These are phyloP conservation scores for Pseudorhombus dupliciocellatus DNA, from an alignment of 2,113 vertebrate genomes.

Conservation along the genomic window DNA sequence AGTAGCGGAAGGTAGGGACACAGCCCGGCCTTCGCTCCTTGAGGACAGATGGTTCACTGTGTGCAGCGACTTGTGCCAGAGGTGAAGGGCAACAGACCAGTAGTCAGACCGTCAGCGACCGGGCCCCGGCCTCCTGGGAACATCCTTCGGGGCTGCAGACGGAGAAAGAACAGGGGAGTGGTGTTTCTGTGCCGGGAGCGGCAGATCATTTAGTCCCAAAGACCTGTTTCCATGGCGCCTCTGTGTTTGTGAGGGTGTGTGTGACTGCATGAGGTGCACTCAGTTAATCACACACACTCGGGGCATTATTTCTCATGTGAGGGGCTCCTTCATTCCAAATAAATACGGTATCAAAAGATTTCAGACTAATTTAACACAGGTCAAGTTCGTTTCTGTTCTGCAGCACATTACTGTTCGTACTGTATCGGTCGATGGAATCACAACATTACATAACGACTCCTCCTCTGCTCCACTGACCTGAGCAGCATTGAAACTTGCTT, in stretches of 20 bases:
- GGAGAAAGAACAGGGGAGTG: background rate
- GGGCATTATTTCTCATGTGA: background rate
- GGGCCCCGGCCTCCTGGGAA: slow-evolving; percentile 11
- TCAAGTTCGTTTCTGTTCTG: background rate
- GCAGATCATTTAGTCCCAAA: slow-evolving; percentile 27
- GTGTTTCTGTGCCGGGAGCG: background rate
- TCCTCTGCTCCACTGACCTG: slow-evolving; percentile 23
- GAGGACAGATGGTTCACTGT: slow-evolving; percentile 28
- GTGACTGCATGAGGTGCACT: background rate
- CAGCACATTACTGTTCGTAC: background rate
- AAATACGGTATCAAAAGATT: slow-evolving; percentile 13
- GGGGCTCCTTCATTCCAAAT: background rate
- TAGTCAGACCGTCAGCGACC: background rate
- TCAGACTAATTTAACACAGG: background rate
- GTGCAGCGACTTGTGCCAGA: background rate
- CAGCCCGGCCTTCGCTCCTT: slow-evolving; percentile 24
- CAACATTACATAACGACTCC: slow-evolving; percentile 14
- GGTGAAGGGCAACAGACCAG: background rate
- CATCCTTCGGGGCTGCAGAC: background rate
- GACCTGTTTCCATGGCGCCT: slow-evolving; percentile 25
- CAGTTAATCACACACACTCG: slow-evolving; percentile 10
- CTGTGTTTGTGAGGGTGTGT: slow-evolving; percentile 11
- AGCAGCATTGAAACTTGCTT: slow-evolving; percentile 6
- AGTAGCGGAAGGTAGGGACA: slow-evolving; percentile 7
- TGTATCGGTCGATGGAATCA: background rate